Conservation (phyloP, 1,140 invertebrate species). For the Oncopeltus fasciatus region DNA sequence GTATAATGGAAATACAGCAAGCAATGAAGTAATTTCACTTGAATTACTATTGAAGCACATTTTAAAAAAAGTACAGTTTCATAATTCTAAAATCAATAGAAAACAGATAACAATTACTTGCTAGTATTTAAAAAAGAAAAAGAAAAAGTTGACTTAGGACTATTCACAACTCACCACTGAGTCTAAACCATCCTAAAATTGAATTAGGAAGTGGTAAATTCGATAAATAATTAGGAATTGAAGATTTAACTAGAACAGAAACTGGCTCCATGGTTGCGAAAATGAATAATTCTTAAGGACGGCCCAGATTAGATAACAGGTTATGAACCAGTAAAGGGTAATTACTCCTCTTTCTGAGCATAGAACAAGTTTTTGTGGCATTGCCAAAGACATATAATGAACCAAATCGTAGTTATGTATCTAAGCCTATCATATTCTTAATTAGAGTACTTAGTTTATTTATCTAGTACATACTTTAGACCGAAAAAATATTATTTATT, state of each 20-base stretch:
- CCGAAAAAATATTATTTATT: too few relatives aligned
- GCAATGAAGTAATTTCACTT: not conserved
- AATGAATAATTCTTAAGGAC: not conserved
- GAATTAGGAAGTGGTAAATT: constrained; percentile 59
- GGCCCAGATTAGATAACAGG: not conserved
- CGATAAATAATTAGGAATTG: constrained; percentile 59
- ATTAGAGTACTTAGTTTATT: too few relatives aligned
- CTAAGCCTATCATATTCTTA: too few relatives aligned
- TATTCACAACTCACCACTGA: constrained; percentile 41
- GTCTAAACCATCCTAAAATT: constrained; percentile 60
- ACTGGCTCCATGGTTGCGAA: constrained; percentile 44
- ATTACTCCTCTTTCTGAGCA: too few relatives aligned
- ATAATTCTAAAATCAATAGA: not conserved
- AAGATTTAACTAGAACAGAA: constrained; percentile 52
- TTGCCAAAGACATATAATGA: too few relatives aligned
- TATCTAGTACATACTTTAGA: too few relatives aligned
- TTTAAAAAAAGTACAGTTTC: not conserved
- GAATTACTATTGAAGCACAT: not conserved
- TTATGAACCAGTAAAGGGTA: too few relatives aligned
- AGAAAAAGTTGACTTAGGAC: not conserved
- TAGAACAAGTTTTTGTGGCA: too few relatives aligned
- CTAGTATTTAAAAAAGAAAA: not conserved
- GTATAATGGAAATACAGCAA: too few relatives aligned
- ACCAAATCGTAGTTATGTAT: too few relatives aligned
- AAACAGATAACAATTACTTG: not conserved